Base-by-base conservation (phyloP, 1,140 invertebrate genomes). In the Tetragnatha versicolor region DNA sequence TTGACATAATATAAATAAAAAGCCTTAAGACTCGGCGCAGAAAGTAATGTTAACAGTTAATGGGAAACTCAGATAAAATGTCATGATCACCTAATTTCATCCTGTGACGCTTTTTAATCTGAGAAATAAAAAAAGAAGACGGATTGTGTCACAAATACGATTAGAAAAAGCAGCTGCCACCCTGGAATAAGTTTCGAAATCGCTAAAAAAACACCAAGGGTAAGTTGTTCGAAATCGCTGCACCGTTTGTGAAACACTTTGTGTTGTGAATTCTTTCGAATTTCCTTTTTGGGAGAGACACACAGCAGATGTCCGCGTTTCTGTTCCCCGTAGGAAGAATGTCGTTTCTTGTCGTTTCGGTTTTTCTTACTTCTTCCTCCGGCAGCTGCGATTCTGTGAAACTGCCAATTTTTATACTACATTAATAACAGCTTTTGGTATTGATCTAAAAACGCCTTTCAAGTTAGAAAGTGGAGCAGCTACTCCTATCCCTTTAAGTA, bases 81-180 rank as follows among this genome's bases (percentile, higher is more conserved):
- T 58, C 55, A 58, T 31, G 35, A 58, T 58, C 55, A 33, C 7
- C 35, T 31, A 33, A 58, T 58, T n/a, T 35, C 55, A 33, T 58
- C 9, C 35, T 14, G 27, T 58, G 55, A 33, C 55, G 55, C 31
- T 58, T 58, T 58, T 58, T 14, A 3, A 22, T 14, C 4, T 12
- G 17, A 17, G 29, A 1, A 33, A 7, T n/a, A 7, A 58, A 58
- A 31, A 29, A 29, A n/a, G 3, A 17, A 51, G 4, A 20, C 2
- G 1, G 20, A 1, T n/a, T n/a, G 47, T 9, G n/a, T 9, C 20
- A 35, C 27, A 22, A 29, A 45, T 10, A 14, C 55, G 55, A 58
- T 58, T 58, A 58, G 55, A 58, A 33, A 31, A 33, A 58, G 17
- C 55, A 58, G 55, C 55, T 58, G 55, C 35, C 35, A 22, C 55